Evolutionary conservation across 2,888 invertebrate genomes (phyloP).

Genomic region (Microchrysa polita): DNA sequence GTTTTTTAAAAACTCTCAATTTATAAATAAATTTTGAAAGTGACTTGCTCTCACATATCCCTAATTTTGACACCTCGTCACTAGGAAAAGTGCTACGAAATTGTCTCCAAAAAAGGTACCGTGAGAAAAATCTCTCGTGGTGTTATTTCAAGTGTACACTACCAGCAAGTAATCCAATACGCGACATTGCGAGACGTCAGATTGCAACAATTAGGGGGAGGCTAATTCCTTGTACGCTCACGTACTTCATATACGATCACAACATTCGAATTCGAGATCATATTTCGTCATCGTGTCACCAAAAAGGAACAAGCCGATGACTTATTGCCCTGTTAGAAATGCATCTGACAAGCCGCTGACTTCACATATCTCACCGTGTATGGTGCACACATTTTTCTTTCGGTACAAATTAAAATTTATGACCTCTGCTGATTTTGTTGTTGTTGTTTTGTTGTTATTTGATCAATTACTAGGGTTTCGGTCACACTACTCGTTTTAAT

Average conservation of each 20-base stretch:
- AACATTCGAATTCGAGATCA: constrained; percentile 4
- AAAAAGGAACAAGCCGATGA: neutral
- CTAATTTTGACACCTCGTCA: no score
- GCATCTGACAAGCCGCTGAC: neutral
- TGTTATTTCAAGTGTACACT: neutral
- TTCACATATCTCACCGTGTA: neutral
- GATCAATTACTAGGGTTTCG: neutral
- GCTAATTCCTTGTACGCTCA: neutral
- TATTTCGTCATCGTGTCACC: neutral
- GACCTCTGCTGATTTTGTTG: neutral
- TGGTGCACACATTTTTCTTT: constrained; percentile 4
- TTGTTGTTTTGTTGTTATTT: neutral
- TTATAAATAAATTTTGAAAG: no score
- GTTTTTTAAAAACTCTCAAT: no score
- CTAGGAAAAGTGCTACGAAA: constrained; percentile 19
- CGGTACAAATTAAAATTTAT: constrained; percentile 1
- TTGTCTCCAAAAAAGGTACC: neutral
- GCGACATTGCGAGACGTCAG: neutral
- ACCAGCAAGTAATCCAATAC: constrained; percentile 1
- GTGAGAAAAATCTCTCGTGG: constrained; percentile 23
- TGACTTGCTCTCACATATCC: no score
- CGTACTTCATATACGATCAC: constrained; percentile 15
- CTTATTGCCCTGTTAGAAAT: constrained; percentile 1
- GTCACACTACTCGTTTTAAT: neutral
- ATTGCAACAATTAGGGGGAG: no score